These are phyloP conservation scores for Paguma larvata DNA, from an alignment of 2,797 vertebrate species.

Conservation along the genomic window DNA sequence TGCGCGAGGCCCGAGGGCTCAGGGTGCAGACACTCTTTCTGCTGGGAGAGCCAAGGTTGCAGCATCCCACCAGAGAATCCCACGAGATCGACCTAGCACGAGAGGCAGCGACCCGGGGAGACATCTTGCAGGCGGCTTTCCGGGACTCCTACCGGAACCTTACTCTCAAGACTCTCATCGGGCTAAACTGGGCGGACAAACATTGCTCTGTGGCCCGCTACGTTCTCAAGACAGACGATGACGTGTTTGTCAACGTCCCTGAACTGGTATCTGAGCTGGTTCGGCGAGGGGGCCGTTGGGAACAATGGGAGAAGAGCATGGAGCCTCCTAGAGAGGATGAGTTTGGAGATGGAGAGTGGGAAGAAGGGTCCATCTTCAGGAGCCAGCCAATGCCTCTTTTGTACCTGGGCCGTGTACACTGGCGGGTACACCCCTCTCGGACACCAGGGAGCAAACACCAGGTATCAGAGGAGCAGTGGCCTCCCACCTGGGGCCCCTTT, in stretches of 20 bases:
- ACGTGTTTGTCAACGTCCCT: conserved; percentile 92
- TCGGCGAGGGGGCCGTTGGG: conserved; percentile 84
- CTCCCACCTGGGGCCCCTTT: conserved; percentile 83
- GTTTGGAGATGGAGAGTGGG: conserved; percentile 88
- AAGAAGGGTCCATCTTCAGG: conserved; percentile 89
- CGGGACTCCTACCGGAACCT: conserved; percentile 93
- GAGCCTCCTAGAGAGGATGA: conserved; percentile 89
- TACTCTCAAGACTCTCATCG: conserved; percentile 92
- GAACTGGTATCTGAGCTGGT: conserved; percentile 88
- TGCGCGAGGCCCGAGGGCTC: conserved; percentile 84
- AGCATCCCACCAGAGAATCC: not conserved
- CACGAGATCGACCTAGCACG: conserved; percentile 82
- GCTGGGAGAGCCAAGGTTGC: conserved; percentile 9
- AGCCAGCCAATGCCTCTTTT: conserved; percentile 45
- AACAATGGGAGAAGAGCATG: conserved; percentile 87
- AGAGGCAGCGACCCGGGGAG: conserved; percentile 88
- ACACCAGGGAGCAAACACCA: conserved; percentile 89
- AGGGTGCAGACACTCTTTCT: conserved; percentile 79
- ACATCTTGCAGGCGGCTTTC: conserved; percentile 91
- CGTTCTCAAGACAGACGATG: conserved; percentile 94
- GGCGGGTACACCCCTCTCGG: conserved; percentile 89
- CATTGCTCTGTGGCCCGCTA: conserved; percentile 92
- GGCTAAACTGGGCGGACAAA: conserved; percentile 90
- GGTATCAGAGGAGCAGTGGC: conserved; percentile 88
- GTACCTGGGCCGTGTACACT: conserved; percentile 94